These are phyloP conservation scores for Drosophila arizonae DNA, from an alignment of 1,140 invertebrate genomes.

Conservation along the genomic window DNA sequence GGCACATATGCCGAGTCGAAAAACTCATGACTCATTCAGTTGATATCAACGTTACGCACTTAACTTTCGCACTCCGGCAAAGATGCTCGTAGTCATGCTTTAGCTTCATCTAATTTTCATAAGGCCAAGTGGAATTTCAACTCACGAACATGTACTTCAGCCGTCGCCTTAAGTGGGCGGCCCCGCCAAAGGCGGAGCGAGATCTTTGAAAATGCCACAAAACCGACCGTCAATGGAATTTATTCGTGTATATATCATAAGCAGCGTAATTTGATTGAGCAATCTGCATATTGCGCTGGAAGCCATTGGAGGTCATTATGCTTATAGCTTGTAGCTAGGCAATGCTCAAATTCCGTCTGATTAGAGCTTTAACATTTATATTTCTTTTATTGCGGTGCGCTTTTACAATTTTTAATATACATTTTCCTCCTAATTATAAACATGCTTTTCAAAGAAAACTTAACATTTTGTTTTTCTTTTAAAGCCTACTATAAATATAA, in stretches of 20 bases:
- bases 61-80: conserved; percentile 61
- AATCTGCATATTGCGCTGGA: conserved; percentile 58
- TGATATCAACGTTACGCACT: conserved; percentile 59
- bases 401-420: neutral
- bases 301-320: neutral
- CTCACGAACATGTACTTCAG: conserved; percentile 48
- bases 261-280: conserved; percentile 37
- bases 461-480: no score
- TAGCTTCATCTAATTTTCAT: conserved; percentile 71
- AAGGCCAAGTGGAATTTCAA: conserved; percentile 64
- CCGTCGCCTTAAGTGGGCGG: conserved; percentile 53
- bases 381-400: neutral
- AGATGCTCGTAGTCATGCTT: conserved; percentile 24
- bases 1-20: conserved; percentile 34
- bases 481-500: no score
- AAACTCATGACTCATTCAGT: conserved; percentile 54
- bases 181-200: neutral
- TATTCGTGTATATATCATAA: conserved; percentile 25
- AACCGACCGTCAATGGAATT: conserved; percentile 39
- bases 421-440: neutral
- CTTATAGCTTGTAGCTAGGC: neutral
- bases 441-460: no score
- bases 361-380: neutral
- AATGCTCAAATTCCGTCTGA: neutral
- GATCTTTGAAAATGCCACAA: conserved; percentile 18